Evolutionary conservation across 2,797 vertebrate species (phyloP).

Genomic region (Acrossocheilus wenchowensis): DNA sequence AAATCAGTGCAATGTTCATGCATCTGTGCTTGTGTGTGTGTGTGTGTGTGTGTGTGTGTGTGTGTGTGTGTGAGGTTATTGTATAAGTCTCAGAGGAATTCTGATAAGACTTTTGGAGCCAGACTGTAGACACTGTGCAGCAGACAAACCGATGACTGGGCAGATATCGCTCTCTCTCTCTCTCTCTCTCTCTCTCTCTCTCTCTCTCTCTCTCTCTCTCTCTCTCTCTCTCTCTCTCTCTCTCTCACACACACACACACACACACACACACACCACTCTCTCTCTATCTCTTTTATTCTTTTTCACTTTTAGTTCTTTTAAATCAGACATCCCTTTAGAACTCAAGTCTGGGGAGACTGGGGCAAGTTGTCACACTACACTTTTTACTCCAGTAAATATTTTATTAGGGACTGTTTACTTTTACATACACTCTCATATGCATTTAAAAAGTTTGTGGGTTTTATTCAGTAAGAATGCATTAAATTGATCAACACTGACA

Average conservation of each 20-base stretch:
- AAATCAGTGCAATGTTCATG: slow-evolving; percentile 46
- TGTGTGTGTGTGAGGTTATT: slow-evolving; percentile 63
- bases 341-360: not conserved
- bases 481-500: too few species aligned
- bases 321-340: not conserved
- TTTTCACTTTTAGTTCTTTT: not conserved
- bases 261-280: not conserved
- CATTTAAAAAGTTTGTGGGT: too few species aligned
- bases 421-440: not conserved
- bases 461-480: too few species aligned
- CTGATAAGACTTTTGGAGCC: slow-evolving; percentile 82
- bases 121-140: slow-evolving; percentile 74
- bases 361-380: not conserved
- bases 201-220: slow-evolving; percentile 26
- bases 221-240: slow-evolving; percentile 14
- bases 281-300: slow-evolving; percentile 29
- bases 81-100: slow-evolving; percentile 73
- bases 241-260: not conserved
- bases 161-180: slow-evolving; percentile 68
- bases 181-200: slow-evolving; percentile 38
- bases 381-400: not conserved
- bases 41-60: slow-evolving; percentile 43
- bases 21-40: slow-evolving; percentile 58
- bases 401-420: too few species aligned
- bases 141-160: slow-evolving; percentile 75